phyloP scores from a whole-genome alignment of 2,888 invertebrate species.

The Scaptomyza flava region DNA sequence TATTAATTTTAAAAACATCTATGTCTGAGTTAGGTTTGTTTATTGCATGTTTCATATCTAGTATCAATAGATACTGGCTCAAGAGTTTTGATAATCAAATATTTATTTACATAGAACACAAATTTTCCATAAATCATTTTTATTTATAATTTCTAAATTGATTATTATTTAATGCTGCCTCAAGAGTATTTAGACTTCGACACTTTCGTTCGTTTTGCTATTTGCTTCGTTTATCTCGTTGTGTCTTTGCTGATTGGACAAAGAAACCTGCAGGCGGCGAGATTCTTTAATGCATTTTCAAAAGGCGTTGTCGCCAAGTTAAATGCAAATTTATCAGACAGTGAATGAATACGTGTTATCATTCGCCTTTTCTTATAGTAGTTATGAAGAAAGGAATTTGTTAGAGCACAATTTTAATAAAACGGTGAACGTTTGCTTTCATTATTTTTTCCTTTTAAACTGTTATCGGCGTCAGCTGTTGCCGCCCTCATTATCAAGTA shows the following conservation, averaged over 20 bases:
- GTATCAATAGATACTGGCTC: no score
- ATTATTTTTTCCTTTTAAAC: slow-evolving; percentile 3
- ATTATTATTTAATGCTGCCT: background rate
- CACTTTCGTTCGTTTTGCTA: background rate
- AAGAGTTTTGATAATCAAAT: no score
- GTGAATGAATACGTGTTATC: slow-evolving; percentile 1
- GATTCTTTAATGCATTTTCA: background rate
- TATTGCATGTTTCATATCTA: no score
- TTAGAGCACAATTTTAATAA: background rate
- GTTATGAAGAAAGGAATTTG: slow-evolving; percentile 14
- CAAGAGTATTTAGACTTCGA: slow-evolving; percentile 11
- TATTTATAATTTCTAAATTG: background rate
- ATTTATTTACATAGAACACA: no score
- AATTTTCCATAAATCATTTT: background rate
- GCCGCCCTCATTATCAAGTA: slow-evolving; percentile 40
- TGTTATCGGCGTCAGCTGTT: slow-evolving; percentile 38
- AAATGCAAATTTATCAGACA: slow-evolving; percentile 14
- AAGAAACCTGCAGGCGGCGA: slow-evolving; percentile 12
- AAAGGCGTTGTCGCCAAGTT: background rate
- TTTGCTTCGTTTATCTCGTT: slow-evolving; percentile 14
- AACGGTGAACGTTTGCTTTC: slow-evolving; percentile 32
- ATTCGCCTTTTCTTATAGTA: slow-evolving; percentile 11
- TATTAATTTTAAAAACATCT: no score
- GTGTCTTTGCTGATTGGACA: slow-evolving; percentile 29
- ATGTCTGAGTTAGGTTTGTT: no score